phyloP scores from a whole-genome alignment of 1,140 invertebrate genomes.

The Zaprionus capensis region DNA sequence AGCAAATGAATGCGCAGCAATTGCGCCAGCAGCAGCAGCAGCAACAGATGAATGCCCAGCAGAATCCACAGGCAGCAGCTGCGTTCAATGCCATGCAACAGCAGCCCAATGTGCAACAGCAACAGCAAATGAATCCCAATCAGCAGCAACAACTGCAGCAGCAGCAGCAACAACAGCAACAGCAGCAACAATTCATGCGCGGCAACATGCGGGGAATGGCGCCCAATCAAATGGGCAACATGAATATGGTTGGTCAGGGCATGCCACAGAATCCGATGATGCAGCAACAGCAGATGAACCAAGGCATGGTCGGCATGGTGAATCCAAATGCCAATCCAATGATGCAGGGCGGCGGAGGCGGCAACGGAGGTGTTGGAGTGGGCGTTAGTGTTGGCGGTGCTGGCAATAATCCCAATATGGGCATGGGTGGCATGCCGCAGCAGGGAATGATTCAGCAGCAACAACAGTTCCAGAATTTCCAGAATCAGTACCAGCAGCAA shows the following conservation, averaged over 20 bases:
- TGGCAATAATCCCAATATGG: slow-evolving; percentile 58
- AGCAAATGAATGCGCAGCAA: slow-evolving; percentile 55
- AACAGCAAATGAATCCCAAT: slow-evolving; percentile 78
- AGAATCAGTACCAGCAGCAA: slow-evolving; percentile 74
- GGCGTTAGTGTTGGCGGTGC: slow-evolving; percentile 57
- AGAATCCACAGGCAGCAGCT: slow-evolving; percentile 69
- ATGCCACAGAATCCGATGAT: slow-evolving; percentile 85
- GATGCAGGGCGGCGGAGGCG: slow-evolving; percentile 60
- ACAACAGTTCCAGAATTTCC: slow-evolving; percentile 83
- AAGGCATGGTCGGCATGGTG: slow-evolving; percentile 85
- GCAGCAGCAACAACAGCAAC: slow-evolving; percentile 75
- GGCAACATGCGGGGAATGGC: slow-evolving; percentile 84
- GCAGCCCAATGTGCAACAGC: slow-evolving; percentile 68
- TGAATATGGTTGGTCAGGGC: slow-evolving; percentile 85
- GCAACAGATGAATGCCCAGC: slow-evolving; percentile 54
- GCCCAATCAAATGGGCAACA: slow-evolving; percentile 84
- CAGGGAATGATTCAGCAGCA: slow-evolving; percentile 75
- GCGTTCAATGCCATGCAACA: slow-evolving; percentile 85
- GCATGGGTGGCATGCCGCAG: slow-evolving; percentile 73
- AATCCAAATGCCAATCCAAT: slow-evolving; percentile 84
- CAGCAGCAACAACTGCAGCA: slow-evolving; percentile 81
- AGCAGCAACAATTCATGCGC: slow-evolving; percentile 75
- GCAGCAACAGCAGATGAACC: slow-evolving; percentile 85
- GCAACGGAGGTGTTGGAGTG: slow-evolving; percentile 62
- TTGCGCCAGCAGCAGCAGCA: slow-evolving; percentile 59